Evolutionary conservation across 2,888 invertebrate genomes (phyloP).

Genomic region (Xestia rhomboidea): DNA sequence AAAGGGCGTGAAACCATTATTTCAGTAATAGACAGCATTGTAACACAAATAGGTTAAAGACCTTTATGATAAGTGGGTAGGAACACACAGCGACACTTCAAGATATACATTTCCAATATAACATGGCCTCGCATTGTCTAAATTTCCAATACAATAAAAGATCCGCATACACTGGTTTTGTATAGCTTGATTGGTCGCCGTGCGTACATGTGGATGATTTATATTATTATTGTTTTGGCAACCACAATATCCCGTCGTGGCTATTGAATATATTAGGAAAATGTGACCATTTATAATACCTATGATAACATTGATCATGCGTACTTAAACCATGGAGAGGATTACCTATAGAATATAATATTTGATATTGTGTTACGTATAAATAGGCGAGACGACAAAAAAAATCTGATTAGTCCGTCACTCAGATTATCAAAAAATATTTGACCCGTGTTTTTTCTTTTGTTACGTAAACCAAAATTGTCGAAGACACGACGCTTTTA

Average conservation of each 20-base stretch:
- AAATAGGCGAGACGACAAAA: no score
- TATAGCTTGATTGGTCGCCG: no score
- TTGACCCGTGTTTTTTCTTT: no score
- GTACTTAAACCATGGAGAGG: neutral
- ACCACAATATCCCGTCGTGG: constrained; percentile 18
- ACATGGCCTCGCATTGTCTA: no score
- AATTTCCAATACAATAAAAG: no score
- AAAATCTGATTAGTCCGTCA: no score
- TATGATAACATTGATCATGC: neutral
- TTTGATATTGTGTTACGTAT: neutral
- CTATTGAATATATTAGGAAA: constrained; percentile 24
- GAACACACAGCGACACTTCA: no score
- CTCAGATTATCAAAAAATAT: no score
- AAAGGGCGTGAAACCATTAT: constrained; percentile 13
- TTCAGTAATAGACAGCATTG: constrained; percentile 12
- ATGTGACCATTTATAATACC: constrained; percentile 7
- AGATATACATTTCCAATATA: no score
- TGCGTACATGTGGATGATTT: constrained; percentile 16
- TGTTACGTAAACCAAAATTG: no score
- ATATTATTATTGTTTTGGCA: constrained; percentile 44
- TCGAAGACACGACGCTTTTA: no score
- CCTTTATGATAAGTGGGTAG: constrained; percentile 27
- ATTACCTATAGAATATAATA: neutral
- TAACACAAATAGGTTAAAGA: constrained; percentile 43
- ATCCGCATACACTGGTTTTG: no score